Conservation (phyloP, 2,888 invertebrate species). For the Myathropa florea region DNA sequence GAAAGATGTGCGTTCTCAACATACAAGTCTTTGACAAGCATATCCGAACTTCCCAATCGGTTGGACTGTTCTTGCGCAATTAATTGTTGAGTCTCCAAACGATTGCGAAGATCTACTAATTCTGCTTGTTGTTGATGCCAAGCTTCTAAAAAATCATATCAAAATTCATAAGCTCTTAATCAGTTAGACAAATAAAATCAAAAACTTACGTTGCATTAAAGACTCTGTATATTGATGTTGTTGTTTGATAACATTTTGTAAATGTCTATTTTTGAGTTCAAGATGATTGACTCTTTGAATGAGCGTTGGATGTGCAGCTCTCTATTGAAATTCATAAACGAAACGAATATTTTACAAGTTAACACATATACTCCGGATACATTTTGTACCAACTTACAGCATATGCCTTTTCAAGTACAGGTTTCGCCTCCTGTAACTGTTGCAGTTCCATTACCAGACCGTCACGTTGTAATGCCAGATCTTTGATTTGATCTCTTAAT, state of each 20-base stretch:
- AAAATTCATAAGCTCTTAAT: too few relatives aligned
- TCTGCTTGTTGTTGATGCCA: constrained; percentile 81
- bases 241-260: constrained; percentile 84
- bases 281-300: constrained; percentile 81
- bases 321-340: constrained; percentile 72
- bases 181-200: background rate
- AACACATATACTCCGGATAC: background rate
- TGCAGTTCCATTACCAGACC: constrained; percentile 81
- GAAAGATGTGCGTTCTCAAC: constrained; percentile 91
- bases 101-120: constrained; percentile 81
- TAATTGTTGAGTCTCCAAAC: constrained; percentile 81
- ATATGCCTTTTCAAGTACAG: constrained; percentile 80
- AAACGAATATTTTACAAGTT: background rate
- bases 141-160: constrained; percentile 76
- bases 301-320: constrained; percentile 79
- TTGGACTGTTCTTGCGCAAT: constrained; percentile 81
- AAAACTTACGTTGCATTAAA: constrained; percentile 84
- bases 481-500: constrained; percentile 79
- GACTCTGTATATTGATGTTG: constrained; percentile 85
- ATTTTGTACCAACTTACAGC: constrained; percentile 75
- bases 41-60: constrained; percentile 85
- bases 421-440: constrained; percentile 80
- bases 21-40: constrained; percentile 90
- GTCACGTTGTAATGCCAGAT: constrained; percentile 79
- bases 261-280: constrained; percentile 84